Evolutionary conservation across 2,113 vertebrate species (phyloP), one percentile per base, ranked within the genome.

Genomic region (Urocolius indicus): DNA sequence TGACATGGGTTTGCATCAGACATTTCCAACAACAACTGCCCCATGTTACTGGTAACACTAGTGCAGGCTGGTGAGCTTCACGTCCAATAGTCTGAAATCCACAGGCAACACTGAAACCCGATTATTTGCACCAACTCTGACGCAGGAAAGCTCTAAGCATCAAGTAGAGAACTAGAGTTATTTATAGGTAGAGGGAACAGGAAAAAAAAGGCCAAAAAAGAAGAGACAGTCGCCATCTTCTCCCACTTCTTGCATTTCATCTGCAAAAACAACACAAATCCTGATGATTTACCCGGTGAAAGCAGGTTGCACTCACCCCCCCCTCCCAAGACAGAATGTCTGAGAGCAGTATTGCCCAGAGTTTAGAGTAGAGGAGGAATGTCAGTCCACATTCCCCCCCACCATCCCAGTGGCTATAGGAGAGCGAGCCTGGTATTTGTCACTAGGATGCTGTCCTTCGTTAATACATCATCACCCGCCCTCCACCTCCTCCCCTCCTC

Each of bases 361-460:
- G 16, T 58, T 83, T 3, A 59, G 67, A 49, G 21, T 10, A 55
- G 52, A 95, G 34, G 20, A 90, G 22, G 68, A 95, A 91, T 22
- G 38, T 16, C 90, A 85, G 58, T 19, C 58, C 9, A 2, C 79
- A 27, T 59, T 94, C 55, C 68, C 19, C 5, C 23, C 27, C 6
- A 1, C 69, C 76, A 78, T 36, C 55, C 87, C 59, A 46, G 55
- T 5, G 32, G 71, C 63, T 74, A 48, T 4, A 80, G 72, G 16
- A 74, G 6, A 66, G 55, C 0, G 1, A 87, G 76, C 75, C 95
- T 95, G 79, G 75, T 72, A n/a, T 90, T 96, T 93, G 92, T 94
- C 90, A 96, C 59, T 45, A 48, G 34, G 67, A 84, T 75, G 59
- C 92, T 78, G 75, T 57, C 76, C 82, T 91, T 92, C 0, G 1